A percentile compares a stretch with the other conserved stretches of the same genome.
Conservation (phyloP, 1,140 invertebrate species). For the Eciton burchellii region DNA sequence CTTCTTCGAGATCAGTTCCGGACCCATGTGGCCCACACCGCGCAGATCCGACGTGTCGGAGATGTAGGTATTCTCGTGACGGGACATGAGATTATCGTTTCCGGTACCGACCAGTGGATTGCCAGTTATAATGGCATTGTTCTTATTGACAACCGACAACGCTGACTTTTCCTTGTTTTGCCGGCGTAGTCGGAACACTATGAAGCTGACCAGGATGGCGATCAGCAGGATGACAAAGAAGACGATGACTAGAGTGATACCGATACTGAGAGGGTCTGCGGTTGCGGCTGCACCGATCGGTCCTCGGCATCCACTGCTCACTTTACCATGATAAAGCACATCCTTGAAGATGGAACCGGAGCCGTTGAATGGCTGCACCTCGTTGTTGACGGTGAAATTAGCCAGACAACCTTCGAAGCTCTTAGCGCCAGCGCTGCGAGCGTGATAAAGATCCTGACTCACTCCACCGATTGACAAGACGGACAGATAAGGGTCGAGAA, state of each 20-base stretch:
- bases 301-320: conserved; percentile 89
- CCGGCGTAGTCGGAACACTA: conserved; percentile 94
- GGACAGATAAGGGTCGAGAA: conserved; percentile 95
- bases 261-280: conserved; percentile 95
- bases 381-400: conserved; percentile 95
- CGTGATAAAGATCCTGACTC: conserved; percentile 86
- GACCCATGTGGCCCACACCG: conserved; percentile 89
- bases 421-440: conserved; percentile 83
- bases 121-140: conserved; percentile 81
- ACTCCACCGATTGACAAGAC: conserved; percentile 92
- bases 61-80: conserved; percentile 84
- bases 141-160: conserved; percentile 80
- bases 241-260: conserved; percentile 96
- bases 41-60: conserved; percentile 84
- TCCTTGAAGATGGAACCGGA: conserved; percentile 92
- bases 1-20: conserved; percentile 94
- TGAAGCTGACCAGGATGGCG: conserved; percentile 94
- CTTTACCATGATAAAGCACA: conserved; percentile 89
- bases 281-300: conserved; percentile 90
- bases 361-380: conserved; percentile 95
- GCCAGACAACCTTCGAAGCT: conserved; percentile 95
- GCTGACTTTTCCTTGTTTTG: conserved; percentile 93
- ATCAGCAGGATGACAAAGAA: conserved; percentile 96
- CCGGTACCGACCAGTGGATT: conserved; percentile 77
- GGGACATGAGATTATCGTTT: conserved; percentile 79